Base-by-base conservation (phyloP, 2,888 invertebrate species). In the Crossocerus cetratus region DNA sequence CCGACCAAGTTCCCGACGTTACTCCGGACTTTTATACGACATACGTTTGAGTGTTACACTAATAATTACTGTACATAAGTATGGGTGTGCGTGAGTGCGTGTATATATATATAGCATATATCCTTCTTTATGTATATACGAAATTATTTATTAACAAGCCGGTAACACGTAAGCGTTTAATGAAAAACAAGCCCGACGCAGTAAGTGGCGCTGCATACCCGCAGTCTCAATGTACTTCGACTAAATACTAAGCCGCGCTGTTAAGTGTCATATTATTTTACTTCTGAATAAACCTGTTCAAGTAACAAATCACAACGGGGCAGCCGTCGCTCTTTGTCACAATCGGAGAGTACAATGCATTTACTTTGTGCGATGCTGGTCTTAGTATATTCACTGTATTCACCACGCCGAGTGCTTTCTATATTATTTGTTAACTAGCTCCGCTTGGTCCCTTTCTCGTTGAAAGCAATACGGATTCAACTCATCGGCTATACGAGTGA, bases 121-220 rank as follows among this genome's bases (percentile, higher is more conserved):
- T 72, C 66, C 72, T 73, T 75, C 68, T 74, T 74, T 75, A 59
- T 81, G 72, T 80, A 75, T 72, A 74, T 78, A 78, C 42, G 72
- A 80, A 80, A 81, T 80, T 80, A 80, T 82, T 82, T 82, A 82
- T 82, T 81, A 81, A 80, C 67, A 68, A 74, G 49, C 61, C 49
- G 61, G 62, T 74, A 81, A 80, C 63, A 68, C 76, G 55, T 61
- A 72, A 65, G 63, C 66, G 57, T 65, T 78, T 76, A 53, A 74
- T 69, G 67, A 23, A 63, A 62, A 65, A 23, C 65, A 62, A 65
- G 60, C 69, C 74, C 66, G 60, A 69, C 66, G 68, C 64, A 59
- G 63, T 72, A 63, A 71, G 76, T 32, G 32, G 11, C 32, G 32
- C 32, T 32, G 32, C 32, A 49, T 54, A 62, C 32, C 32, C 63